Evolutionary conservation across 2,888 invertebrate species (phyloP).

Genomic region (Drosophila falleni): DNA sequence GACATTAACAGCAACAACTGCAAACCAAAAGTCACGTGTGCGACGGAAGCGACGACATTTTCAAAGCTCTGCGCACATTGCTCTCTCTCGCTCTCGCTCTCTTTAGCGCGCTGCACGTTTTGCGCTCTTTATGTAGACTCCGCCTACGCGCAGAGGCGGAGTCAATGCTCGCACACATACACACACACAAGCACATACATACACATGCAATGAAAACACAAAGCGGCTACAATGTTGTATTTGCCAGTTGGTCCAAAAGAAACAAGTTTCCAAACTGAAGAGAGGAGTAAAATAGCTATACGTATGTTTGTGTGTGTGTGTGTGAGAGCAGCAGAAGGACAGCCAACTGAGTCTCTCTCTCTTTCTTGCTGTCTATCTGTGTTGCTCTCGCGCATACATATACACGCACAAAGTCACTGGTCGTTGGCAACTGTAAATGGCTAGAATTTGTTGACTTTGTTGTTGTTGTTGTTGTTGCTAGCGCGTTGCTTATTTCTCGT

Average conservation of each 20-base stretch:
- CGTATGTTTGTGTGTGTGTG: constrained; percentile 21
- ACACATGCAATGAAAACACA: constrained; percentile 52
- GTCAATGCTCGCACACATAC: constrained; percentile 30
- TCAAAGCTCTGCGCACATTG: constrained; percentile 61
- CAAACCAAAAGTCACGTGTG: constrained; percentile 51
- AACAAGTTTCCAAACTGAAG: constrained; percentile 78
- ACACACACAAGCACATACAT: constrained; percentile 8
- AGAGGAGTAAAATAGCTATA: constrained; percentile 51
- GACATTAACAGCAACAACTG: constrained; percentile 24
- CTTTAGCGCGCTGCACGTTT: constrained; percentile 18
- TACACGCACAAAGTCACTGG: constrained; percentile 17
- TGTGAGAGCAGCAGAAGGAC: constrained; percentile 57
- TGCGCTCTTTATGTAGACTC: constrained; percentile 49
- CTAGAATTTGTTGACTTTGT: constrained; percentile 55
- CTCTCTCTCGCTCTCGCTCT: constrained; percentile 24
- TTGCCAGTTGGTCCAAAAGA: constrained; percentile 73
- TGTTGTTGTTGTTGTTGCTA: constrained; percentile 39
- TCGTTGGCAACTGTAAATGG: constrained; percentile 79
- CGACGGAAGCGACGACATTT: constrained; percentile 61
- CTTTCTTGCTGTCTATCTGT: constrained; percentile 1
- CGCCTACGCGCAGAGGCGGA: constrained; percentile 67
- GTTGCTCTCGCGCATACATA: constrained; percentile 8
- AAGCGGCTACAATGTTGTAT: constrained; percentile 79
- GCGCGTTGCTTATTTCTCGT: constrained; percentile 66
- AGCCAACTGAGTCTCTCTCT: constrained; percentile 17